phyloP scores from a whole-genome alignment of 2,113 vertebrate species.

The Paramormyrops kingsleyae region DNA sequence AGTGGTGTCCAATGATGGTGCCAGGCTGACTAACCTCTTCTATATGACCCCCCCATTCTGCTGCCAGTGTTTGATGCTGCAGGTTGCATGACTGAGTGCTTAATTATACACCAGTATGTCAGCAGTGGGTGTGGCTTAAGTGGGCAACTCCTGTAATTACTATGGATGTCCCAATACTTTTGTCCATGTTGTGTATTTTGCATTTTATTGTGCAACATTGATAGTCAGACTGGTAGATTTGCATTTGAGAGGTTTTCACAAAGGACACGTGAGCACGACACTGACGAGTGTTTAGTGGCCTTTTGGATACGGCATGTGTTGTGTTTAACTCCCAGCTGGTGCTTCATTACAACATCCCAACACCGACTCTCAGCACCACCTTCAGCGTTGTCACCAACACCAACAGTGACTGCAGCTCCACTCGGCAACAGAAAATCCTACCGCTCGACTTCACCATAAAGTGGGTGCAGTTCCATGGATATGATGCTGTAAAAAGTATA shows the following conservation, averaged over 20 bases:
- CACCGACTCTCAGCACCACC: constrained; percentile 20
- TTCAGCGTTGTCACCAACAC: not conserved
- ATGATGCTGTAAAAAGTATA: not conserved
- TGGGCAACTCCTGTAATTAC: not conserved
- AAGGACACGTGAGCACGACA: not conserved
- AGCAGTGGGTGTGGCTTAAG: not conserved
- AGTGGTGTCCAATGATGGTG: not conserved
- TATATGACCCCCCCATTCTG: not conserved
- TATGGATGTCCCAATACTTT: not conserved
- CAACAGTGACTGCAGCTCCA: constrained; percentile 19
- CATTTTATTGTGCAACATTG: not conserved
- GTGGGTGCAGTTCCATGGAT: not conserved
- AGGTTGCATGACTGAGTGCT: not conserved
- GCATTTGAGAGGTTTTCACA: not conserved
- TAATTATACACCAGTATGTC: not conserved
- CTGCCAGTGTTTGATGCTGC: not conserved
- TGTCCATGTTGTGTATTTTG: not conserved
- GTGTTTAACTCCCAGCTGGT: constrained; percentile 33
- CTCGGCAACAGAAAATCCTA: not conserved
- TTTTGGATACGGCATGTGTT: not conserved
- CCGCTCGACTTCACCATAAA: not conserved
- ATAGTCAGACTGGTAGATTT: not conserved
- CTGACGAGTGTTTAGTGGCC: not conserved
- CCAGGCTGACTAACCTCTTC: not conserved
- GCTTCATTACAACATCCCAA: constrained; percentile 32